Base-by-base conservation (phyloP, 2,888 invertebrate species). In the Prenolepis imparis region DNA sequence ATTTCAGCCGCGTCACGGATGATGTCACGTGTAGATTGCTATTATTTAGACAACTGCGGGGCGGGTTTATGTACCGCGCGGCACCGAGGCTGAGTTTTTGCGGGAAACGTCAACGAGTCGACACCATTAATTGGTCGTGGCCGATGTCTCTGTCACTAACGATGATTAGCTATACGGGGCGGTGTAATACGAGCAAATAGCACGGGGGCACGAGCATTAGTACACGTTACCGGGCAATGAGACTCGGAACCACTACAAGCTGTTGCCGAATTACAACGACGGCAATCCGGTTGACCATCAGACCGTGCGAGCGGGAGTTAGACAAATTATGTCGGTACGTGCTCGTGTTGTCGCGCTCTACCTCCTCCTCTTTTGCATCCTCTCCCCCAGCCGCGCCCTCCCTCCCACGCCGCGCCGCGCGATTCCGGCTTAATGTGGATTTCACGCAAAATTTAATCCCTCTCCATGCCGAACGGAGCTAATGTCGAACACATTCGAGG, bases 241-340 rank as follows among this genome's bases (percentile, higher is more conserved):
- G 88, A 90, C 85, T 87, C 86, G 88, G 86, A 86, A 88, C 87
- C 88, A 88, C 87, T 91, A 91, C 91, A 91, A 91, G 91, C 91
- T 91, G 92, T 91, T 91, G 90, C 91, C 90, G 90, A 91, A 91
- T 91, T 91, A 92, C 88, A 91, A 84, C 91, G 80, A 88, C 82
- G 88, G 86, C 89, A 90, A 90, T 91, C 88, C 89, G 84, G 84
- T 68, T 89, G 90, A 85, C 90, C 90, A 90, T 88, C 89, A 74
- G 88, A 86, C 87, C 86, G 89, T 89, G 83, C 86, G 72, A 83
- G 87, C 84, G 87, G 82, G 85, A 90, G 88, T 90, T 89, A 87
- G 91, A 91, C 92, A 92, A 92, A 92, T 92, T 91, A 91, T 92
- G 91, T 89, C 86, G 86, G 85, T 89, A 90, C 90, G 87, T 86